phyloP scores from a whole-genome alignment of 1,140 invertebrate species.

The Diplogasteroides magnus region DNA sequence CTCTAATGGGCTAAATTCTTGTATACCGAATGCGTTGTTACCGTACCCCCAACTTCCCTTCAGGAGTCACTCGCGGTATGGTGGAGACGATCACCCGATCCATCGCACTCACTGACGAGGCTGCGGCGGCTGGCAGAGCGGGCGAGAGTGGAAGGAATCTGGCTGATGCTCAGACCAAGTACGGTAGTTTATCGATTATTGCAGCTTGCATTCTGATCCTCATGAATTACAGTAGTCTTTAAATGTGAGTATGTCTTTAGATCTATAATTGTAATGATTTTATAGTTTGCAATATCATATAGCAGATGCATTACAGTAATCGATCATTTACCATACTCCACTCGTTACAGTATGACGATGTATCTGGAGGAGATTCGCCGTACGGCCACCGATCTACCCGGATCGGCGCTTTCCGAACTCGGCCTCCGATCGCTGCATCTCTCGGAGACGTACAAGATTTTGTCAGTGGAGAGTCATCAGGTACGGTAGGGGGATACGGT shows the following conservation, averaged over 20 bases:
- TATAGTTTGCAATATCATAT: too few relatives aligned
- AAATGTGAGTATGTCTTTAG: neutral
- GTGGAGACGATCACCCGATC: slow-evolving; percentile 82
- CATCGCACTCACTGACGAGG: slow-evolving; percentile 73
- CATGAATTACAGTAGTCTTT: neutral
- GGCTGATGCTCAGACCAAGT: slow-evolving; percentile 84
- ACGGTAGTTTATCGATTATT: neutral
- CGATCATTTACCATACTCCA: too few relatives aligned
- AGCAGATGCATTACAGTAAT: too few relatives aligned
- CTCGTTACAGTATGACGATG: slow-evolving; percentile 73
- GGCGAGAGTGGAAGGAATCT: slow-evolving; percentile 61
- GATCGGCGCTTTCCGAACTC: slow-evolving; percentile 29
- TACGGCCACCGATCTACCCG: slow-evolving; percentile 81
- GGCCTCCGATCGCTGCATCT: slow-evolving; percentile 61
- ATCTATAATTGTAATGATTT: too few relatives aligned
- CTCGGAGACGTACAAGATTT: slow-evolving; percentile 77
- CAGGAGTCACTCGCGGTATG: slow-evolving; percentile 62
- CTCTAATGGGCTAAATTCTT: too few relatives aligned
- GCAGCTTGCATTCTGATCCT: too few relatives aligned
- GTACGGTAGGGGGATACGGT: slow-evolving; percentile 58
- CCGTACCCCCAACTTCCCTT: too few relatives aligned
- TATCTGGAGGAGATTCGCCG: slow-evolving; percentile 86
- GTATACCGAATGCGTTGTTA: too few relatives aligned
- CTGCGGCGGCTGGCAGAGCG: slow-evolving; percentile 26
- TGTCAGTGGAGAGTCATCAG: slow-evolving; percentile 81